Conservation (phyloP, 1,140 invertebrate species). For the Chelonus insularis region DNA sequence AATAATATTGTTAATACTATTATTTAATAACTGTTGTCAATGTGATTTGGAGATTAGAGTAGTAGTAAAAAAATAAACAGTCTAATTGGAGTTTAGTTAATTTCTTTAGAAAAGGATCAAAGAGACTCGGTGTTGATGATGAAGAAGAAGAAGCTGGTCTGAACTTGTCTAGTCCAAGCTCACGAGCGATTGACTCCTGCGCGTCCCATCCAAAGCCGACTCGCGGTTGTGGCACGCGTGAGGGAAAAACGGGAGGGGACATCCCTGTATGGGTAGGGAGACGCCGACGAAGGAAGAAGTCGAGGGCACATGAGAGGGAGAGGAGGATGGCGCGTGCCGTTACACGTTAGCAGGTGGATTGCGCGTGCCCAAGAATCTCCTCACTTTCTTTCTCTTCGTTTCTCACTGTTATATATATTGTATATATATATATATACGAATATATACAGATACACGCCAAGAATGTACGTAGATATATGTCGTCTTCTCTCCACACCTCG, state of each 20-base stretch:
- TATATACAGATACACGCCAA: background rate
- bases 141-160: slow-evolving; percentile 25
- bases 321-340: slow-evolving; percentile 55
- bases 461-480: background rate
- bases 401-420: background rate
- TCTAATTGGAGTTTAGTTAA: too few relatives aligned
- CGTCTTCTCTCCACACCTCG: slow-evolving; percentile 3
- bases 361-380: slow-evolving; percentile 56
- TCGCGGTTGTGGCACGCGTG: slow-evolving; percentile 48
- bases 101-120: background rate
- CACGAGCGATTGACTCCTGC: slow-evolving; percentile 58
- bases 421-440: slow-evolving; percentile 8
- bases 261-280: slow-evolving; percentile 34
- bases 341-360: slow-evolving; percentile 56
- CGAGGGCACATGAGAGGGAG: slow-evolving; percentile 30
- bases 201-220: slow-evolving; percentile 35
- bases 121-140: slow-evolving; percentile 17
- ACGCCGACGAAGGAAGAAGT: slow-evolving; percentile 24
- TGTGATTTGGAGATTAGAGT: too few relatives aligned
- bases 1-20: too few relatives aligned
- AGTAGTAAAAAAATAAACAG: background rate
- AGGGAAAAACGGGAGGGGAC: slow-evolving; percentile 31
- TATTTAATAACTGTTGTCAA: too few relatives aligned
- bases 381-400: background rate
- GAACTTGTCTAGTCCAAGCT: slow-evolving; percentile 47